Conservation (phyloP, 1,140 invertebrate genomes). For the Scaptodrosophila lebanonensis region DNA sequence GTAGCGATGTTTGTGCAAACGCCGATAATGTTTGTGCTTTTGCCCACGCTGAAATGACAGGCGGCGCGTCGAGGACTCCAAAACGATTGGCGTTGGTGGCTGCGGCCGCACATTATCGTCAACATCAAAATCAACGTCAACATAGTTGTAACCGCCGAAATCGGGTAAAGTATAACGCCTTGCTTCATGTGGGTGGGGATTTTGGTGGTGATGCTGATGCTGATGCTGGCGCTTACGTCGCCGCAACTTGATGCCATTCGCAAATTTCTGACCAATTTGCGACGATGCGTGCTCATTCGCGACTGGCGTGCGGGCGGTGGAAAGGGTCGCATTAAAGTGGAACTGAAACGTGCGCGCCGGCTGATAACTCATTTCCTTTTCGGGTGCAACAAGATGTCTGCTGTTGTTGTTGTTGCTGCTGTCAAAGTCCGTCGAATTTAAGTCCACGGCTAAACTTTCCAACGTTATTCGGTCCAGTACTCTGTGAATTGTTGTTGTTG, state of each 20-base stretch:
- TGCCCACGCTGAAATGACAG: conserved; percentile 43
- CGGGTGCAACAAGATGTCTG: not conserved
- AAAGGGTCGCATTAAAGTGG: no score
- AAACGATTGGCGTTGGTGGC: not conserved
- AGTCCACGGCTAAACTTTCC: no score
- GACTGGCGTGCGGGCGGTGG: conserved; percentile 10
- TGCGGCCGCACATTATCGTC: conserved; percentile 7
- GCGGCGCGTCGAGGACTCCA: not conserved
- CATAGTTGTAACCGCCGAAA: conserved; percentile 3
- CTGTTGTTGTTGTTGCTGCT: conserved; percentile 25
- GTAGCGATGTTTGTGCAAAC: conserved; percentile 55
- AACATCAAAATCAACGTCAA: conserved; percentile 33
- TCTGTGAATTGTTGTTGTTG: not conserved
- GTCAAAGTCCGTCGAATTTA: no score
- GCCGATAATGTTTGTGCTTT: conserved; percentile 62
- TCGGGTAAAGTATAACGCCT: no score
- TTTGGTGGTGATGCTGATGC: not conserved
- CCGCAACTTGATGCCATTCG: conserved; percentile 18
- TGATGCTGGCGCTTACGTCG: not conserved
- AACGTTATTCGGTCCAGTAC: no score
- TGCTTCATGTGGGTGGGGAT: not conserved
- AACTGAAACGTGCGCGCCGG: conserved; percentile 13
- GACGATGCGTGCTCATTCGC: no score
- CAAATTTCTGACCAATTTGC: conserved; percentile 29
- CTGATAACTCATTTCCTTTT: conserved; percentile 10